phyloP scores from a whole-genome alignment of 2,797 vertebrate species.

The Oreochromis grahami region DNA sequence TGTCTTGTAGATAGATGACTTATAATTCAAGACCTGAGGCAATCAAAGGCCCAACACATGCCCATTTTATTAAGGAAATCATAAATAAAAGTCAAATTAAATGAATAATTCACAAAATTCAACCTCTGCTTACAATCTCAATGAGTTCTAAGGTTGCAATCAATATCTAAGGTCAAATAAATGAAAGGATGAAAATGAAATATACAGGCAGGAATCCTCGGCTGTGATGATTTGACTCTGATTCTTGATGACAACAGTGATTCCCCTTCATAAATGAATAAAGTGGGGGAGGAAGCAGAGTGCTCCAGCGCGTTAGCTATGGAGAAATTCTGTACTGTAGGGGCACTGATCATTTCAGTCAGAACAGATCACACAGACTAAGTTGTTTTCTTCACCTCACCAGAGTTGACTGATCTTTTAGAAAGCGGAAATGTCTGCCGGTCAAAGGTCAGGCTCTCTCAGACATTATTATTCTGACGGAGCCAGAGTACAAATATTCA shows the following conservation, averaged over 20 bases:
- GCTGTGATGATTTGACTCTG: not conserved
- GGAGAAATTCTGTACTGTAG: not conserved
- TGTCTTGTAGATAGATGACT: not conserved
- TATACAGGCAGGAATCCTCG: not conserved
- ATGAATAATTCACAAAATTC: not conserved
- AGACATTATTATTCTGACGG: not conserved
- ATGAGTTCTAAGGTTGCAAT: not conserved
- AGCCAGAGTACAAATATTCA: not conserved
- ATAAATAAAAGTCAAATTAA: not conserved
- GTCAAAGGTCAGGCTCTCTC: not conserved
- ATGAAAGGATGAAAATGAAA: not conserved
- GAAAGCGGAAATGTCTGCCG: not conserved
- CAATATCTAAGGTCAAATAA: not conserved
- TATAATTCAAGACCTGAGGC: not conserved
- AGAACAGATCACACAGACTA: not conserved
- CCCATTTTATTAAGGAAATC: not conserved
- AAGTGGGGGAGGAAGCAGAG: not conserved
- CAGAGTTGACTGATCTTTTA: not conserved
- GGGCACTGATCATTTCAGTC: not conserved
- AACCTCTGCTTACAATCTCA: not conserved
- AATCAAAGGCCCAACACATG: not conserved
- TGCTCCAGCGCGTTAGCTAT: not conserved
- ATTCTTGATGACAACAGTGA: not conserved
- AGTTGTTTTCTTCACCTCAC: not conserved
- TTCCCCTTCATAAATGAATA: not conserved